phyloP scores from a whole-genome alignment of 2,888 invertebrate species.

The Ceriagrion tenellum region DNA sequence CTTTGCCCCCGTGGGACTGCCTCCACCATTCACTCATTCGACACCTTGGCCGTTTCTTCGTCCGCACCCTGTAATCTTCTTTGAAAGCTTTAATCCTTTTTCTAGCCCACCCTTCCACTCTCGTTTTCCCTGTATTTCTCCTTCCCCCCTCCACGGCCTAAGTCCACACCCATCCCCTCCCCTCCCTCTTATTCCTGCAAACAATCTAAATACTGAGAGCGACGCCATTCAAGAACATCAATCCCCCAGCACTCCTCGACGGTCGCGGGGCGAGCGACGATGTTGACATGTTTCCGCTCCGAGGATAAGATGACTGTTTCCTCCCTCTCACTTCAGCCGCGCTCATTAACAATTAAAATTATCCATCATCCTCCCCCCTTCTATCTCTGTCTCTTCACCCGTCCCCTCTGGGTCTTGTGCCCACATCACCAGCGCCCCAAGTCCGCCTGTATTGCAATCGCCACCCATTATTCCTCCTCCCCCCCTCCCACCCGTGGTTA shows the following conservation, averaged over 20 bases:
- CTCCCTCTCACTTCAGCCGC: background rate
- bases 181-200: background rate
- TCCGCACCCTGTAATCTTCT: background rate
- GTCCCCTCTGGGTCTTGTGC: no score
- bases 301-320: background rate
- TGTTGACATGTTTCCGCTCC: constrained; percentile 1
- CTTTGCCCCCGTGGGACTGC: background rate
- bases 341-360: constrained; percentile 36
- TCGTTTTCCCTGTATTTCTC: background rate
- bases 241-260: background rate
- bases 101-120: background rate
- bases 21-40: background rate
- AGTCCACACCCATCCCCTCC: background rate
- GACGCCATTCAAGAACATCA: background rate
- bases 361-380: background rate
- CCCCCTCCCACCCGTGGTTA: background rate
- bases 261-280: background rate
- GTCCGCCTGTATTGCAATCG: background rate
- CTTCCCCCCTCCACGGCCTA: background rate
- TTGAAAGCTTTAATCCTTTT: background rate
- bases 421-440: background rate
- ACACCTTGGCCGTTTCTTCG: background rate
- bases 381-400: no score
- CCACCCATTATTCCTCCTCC: background rate
- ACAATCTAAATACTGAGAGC: background rate